Evolutionary conservation across 1,140 invertebrate genomes (phyloP), one percentile per base, ranked within the genome.

Genomic region (Hyles euphorbiae): DNA sequence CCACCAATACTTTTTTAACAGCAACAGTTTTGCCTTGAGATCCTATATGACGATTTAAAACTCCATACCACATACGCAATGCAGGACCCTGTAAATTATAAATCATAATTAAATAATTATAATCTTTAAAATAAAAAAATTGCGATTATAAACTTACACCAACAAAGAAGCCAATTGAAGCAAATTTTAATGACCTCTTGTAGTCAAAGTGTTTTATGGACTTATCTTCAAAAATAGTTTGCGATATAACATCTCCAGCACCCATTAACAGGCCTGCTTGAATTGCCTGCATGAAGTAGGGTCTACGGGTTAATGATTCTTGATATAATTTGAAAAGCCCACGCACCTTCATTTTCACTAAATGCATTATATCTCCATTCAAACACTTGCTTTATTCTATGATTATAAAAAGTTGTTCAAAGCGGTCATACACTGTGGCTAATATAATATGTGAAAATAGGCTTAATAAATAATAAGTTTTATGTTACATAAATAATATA

Each of bases 1-100:
- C 96, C 22, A 92, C 77, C n/a, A 91, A 82, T 10, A 96, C 92
- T 90, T 96, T 96, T 77, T 94, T 94, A 2, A 95, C 48, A 3
- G 91, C 86, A 12, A 89, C 91, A 43, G 81, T 73, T 73, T 88
- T 87, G 53, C 91, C 91, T 67, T 83, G 87, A 72, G 90, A 88
- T 91, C 92, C 88, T 53, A 92, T 73, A 56, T 91, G 71, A 66
- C 86, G 91, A 53, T 95, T 93, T 45, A 96, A 76, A 49, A 92
- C 66, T 53, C 90, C 89, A 80, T 95, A 96, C 94, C 94, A 96
- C 5, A 83, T 84, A 61, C 91, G 88, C 32, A 95, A 82, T n/a
- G 88, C 84, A 11, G 95, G 95, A 10, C 94, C 94, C 94, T 95
- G 76, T 68, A 80, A 87, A 53, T 55, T 1, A 36, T 12, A 50